Evolutionary conservation across 2,113 vertebrate genomes (phyloP), one percentile per base, ranked within the genome.

Genomic region (Macroglossus sobrinus): DNA sequence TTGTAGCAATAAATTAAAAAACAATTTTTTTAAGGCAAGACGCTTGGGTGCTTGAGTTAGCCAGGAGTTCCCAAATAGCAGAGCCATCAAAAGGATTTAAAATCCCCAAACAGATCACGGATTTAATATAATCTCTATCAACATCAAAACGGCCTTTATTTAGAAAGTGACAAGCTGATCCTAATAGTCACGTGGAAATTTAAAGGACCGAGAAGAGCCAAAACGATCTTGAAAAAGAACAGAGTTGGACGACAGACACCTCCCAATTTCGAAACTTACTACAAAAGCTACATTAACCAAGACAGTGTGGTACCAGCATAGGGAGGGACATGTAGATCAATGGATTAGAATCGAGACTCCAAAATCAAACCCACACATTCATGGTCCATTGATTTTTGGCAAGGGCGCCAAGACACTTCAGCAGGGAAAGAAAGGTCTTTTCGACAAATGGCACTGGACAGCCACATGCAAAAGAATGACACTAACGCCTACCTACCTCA

Each of bases 81-180:
- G 76, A 94, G 45, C 50, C 87, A 79, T 40, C 64, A 93, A 74
- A 55, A 92, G 22, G 33, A 81, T 57, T 80, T 57, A 91, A 72
- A 66, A 30, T 68, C 78, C 64, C 66, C n/a, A 93, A 72, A 71
- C 0, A 59, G 59, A 91, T 21, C 38, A 87, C 3, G 85, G 45
- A 94, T 47, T 53, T 63, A 87, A 64, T 21, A 40, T 30, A 95
- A 86, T 78, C 63, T n/a, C 69, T 55, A 78, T 66, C 64, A 68
- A 93, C 40, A 86, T 19, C 35, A 47, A 59, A 89, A 45, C 10
- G 57, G 61, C 59, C 68, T 79, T 50, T 96, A 92, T 7, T 79
- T 72, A 85, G 55, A 94, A 91, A 82, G 0, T 94, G 86, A 91
- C 82, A 91, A 85, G 11, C 11, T 93, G 76, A 88, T 80, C 59